Conservation (phyloP, 2,113 vertebrate species). For the Tricholaema leucomelas region DNA sequence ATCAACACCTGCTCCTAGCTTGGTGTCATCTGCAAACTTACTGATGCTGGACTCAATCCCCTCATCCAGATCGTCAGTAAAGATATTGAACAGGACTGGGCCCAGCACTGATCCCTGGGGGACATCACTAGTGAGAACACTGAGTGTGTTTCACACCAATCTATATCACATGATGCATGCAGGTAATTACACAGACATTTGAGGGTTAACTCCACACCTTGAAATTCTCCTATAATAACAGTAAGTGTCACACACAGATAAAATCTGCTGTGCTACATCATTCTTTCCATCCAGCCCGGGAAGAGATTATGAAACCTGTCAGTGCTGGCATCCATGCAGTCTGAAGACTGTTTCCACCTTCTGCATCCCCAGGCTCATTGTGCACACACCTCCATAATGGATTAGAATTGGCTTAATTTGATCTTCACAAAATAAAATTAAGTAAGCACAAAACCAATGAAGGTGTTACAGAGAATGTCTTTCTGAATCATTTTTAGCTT, state of each 20-base stretch:
- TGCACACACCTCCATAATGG: constrained; percentile 27
- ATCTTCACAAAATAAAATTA: constrained; percentile 50
- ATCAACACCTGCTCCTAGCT: too few relatives aligned
- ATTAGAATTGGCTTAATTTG: constrained; percentile 16
- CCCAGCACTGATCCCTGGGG: too few relatives aligned
- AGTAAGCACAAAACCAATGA: neutral
- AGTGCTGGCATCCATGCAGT: neutral
- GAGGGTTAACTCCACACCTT: constrained; percentile 54
- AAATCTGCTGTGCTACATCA: constrained; percentile 30
- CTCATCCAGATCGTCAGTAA: too few relatives aligned
- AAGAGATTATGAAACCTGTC: neutral
- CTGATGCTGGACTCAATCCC: too few relatives aligned
- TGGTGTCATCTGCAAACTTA: too few relatives aligned
- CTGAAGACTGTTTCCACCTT: neutral
- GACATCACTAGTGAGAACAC: too few relatives aligned
- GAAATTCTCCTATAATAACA: constrained; percentile 35
- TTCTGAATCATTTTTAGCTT: constrained; percentile 35
- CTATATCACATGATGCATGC: accelerated
- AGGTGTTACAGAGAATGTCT: constrained; percentile 1
- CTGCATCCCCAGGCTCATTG: accelerated
- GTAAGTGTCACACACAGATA: neutral
- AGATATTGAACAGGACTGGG: too few relatives aligned
- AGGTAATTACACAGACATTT: neutral
- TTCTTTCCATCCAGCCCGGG: constrained; percentile 22
- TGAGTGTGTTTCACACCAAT: neutral